phyloP scores from a whole-genome alignment of 2,888 invertebrate genomes.

The Kuschelorhynchus macadamiae region DNA sequence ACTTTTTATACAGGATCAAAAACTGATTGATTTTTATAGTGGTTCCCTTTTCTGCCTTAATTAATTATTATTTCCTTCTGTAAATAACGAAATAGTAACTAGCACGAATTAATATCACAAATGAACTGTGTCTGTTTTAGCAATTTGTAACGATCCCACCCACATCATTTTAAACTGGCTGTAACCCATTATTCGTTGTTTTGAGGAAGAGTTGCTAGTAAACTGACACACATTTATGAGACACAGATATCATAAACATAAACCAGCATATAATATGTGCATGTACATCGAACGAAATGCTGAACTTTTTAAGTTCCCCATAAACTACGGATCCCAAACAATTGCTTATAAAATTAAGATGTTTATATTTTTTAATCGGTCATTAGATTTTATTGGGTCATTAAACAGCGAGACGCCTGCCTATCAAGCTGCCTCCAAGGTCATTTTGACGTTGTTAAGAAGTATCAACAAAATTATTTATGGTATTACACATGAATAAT shows the following conservation, averaged over 20 bases:
- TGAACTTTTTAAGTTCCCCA: conserved; percentile 11
- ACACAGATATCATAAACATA: conserved; percentile 18
- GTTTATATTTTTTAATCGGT: conserved; percentile 48
- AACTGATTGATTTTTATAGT: too few relatives aligned
- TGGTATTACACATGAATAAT: too few relatives aligned
- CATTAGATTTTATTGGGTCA: conserved; percentile 48
- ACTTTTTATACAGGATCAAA: too few relatives aligned
- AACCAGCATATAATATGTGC: conserved; percentile 18
- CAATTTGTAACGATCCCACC: conserved; percentile 31
- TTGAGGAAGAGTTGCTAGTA: conserved; percentile 12
- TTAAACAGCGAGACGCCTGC: conserved; percentile 42
- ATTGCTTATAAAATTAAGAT: conserved; percentile 47
- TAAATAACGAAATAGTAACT: too few relatives aligned
- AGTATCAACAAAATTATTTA: conserved; percentile 11
- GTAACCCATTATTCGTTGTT: conserved; percentile 16
- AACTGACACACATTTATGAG: conserved; percentile 26
- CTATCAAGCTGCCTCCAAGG: conserved; percentile 30
- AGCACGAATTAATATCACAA: conserved; percentile 32
- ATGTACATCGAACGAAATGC: conserved; percentile 7
- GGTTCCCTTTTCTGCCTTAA: too few relatives aligned
- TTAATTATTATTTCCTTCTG: too few relatives aligned
- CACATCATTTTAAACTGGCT: conserved; percentile 23
- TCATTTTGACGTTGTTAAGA: conserved; percentile 6
- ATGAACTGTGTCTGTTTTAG: conserved; percentile 26
- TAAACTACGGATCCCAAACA: conserved; percentile 40